Base-by-base conservation (phyloP, 64 coral and sea anemone species). In the Acropora yongei region DNA sequence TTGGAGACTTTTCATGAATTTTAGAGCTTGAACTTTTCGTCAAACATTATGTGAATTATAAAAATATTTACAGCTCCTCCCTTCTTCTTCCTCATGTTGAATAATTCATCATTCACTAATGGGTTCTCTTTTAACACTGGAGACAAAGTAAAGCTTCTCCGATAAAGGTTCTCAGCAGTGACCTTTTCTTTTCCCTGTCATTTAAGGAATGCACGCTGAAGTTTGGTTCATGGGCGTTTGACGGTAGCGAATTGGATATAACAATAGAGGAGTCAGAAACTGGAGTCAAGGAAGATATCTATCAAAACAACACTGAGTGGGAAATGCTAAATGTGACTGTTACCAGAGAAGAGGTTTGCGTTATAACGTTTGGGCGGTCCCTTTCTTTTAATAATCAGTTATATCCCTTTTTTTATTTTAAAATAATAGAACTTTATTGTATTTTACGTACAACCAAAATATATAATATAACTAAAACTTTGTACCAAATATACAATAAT, bases 181-280 rank as follows among this genome's bases (percentile, higher is more conserved):
- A 2, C 4, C 1, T 61, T 49, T 41, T 12, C 18, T 78, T 41
- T n/a, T 57, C 16, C 60, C 11, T 8, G 2, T 3, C 1, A 65
- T 74, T 80, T 87, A 1, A 94, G 92, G 72, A 78, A 41, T 97
- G 95, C 30, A 83, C 50, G 42, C 77, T 97, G 40, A 79, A 84
- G 77, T 97, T 97, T 48, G 95, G 77, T 49, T 97, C 95, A 16
- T 97, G 95, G 95, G 93, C 92, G 17, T 97, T 97, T 94, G 95
- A 97, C 67, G 80, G 77, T 8, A 78, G 68, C 61, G 44, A 94
- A 69, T 30, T 97, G 44, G 95, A 97, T 49, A 47, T 97, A 41
- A 47, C 42, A 12, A 78, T 91, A 47, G 78, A 94, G n/a, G 42
- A 43, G 17, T 43, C 71, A 3, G 95, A 97, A 77, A 94, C 92